Evolutionary conservation across 2,888 invertebrate species (phyloP).

Genomic region (Mesoligia furuncula): DNA sequence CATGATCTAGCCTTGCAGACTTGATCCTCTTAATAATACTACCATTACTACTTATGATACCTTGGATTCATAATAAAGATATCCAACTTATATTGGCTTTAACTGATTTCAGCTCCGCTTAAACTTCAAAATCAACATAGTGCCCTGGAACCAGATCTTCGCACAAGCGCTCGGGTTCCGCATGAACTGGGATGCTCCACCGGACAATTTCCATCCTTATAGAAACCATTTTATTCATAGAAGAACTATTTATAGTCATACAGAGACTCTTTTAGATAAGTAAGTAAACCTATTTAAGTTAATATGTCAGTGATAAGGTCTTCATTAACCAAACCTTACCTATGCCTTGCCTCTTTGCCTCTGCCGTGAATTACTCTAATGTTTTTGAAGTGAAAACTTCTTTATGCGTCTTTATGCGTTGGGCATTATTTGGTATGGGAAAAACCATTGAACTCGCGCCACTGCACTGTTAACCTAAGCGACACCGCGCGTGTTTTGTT

Average conservation of each 20-base stretch:
- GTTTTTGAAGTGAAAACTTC: not conserved
- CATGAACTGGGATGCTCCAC: conserved; percentile 92
- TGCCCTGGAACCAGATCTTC: conserved; percentile 92
- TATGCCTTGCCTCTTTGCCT: too few relatives aligned
- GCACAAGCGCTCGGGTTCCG: conserved; percentile 93
- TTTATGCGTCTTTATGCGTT: too few relatives aligned
- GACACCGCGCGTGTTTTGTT: too few relatives aligned
- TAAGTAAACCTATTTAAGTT: conserved; percentile 66
- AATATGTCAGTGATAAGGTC: too few relatives aligned
- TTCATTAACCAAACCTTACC: not conserved
- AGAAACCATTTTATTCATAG: conserved; percentile 89
- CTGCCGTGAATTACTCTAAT: not conserved
- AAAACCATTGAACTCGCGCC: too few relatives aligned
- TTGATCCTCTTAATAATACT: too few relatives aligned
- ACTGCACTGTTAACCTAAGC: too few relatives aligned
- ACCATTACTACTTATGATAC: not conserved
- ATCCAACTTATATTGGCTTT: not conserved
- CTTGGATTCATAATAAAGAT: not conserved
- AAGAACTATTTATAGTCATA: conserved; percentile 91
- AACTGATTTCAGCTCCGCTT: conserved; percentile 91
- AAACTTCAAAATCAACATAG: conserved; percentile 93
- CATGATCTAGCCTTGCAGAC: not conserved
- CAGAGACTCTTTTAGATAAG: conserved; percentile 91
- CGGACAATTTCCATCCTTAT: conserved; percentile 85
- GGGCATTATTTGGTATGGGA: too few relatives aligned